Base-by-base conservation (phyloP, 92 coral and sea anemone genomes). In the Desmophyllum pertusum region DNA sequence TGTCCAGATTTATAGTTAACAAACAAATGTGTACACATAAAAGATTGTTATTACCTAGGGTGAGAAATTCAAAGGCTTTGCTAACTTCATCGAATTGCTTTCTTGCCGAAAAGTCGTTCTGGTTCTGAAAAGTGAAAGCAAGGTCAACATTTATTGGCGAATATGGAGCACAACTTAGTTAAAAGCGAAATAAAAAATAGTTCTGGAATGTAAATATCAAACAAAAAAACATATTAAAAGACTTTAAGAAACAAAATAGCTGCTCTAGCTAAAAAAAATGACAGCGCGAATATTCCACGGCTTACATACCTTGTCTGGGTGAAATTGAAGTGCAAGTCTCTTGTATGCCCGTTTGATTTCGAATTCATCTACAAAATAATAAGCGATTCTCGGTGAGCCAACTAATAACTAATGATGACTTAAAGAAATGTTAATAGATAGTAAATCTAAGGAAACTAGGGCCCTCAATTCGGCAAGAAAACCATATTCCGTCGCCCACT, bases 281-380 rank as follows among this genome's bases (percentile, higher is more conserved):
- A 79, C 59, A 63, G 68, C 25, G 6, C 10, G 39, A 66, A 6
- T 43, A 25, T 79, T 15, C 72, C 62, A 55, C 10, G 65, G 66
- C 40, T 30, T 50, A 80, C 75, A 42, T 77, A 92, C 98, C 98
- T 94, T 94, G 87, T 94, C 98, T 43, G 98, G 98, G 79, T 94
- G 98, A 71, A 80, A 92, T 65, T 87, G 95, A 50, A 94, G 90
- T 27, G 98, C 91, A 73, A 94, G 92, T 86, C 82, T 89, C 98
- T 94, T 94, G 90, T 94, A 94, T 31, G 98, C 98, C 83, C 91
- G 88, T 75, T 89, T 94, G 70, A 94, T 92, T 66, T 94, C 98
- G 70, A 94, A 89, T 48, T 94, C 98, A 94, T 92, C 98, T 94
- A 91, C 67, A 94, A 89, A 87, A 85, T 89, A 70, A 50, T 37